A percentile compares a stretch with the other conserved stretches of the same genome.
Conservation (phyloP, 2,888 invertebrate species). For the Dione juno region DNA sequence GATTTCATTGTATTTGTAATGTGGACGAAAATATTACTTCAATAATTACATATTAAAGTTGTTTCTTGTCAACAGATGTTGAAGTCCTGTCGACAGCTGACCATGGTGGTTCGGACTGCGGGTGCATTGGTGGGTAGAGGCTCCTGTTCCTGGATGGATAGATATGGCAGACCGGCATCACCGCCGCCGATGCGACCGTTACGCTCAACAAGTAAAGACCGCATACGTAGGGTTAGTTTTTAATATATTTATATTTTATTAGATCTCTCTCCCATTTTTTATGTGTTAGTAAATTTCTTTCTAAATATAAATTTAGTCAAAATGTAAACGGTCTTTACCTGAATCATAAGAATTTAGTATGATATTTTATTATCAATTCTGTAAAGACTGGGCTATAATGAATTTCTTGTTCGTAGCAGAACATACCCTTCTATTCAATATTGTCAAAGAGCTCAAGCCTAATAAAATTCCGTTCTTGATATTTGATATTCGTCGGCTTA, state of each 20-base stretch:
- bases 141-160: conserved; percentile 97
- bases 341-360: not conserved
- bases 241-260: not conserved
- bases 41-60: not conserved
- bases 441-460: conserved; percentile 19
- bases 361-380: not conserved
- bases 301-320: not conserved
- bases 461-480: conserved; percentile 5
- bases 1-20: too few relatives aligned
- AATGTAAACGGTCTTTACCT: not conserved
- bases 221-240: conserved; percentile 85
- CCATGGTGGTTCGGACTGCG: conserved; percentile 94
- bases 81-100: conserved; percentile 93
- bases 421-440: not conserved
- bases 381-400: not conserved
- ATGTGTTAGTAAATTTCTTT: too few relatives aligned
- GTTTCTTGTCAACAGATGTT: conserved; percentile 86
- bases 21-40: not conserved
- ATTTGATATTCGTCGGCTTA: conserved; percentile 6
- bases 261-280: not conserved
- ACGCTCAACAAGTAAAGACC: conserved; percentile 84
- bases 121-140: conserved; percentile 90
- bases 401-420: not conserved
- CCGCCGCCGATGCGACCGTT: conserved; percentile 83
- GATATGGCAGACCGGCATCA: conserved; percentile 94